Conservation (phyloP, 2,113 vertebrate genomes). For the Chlorodrepanis virens region DNA sequence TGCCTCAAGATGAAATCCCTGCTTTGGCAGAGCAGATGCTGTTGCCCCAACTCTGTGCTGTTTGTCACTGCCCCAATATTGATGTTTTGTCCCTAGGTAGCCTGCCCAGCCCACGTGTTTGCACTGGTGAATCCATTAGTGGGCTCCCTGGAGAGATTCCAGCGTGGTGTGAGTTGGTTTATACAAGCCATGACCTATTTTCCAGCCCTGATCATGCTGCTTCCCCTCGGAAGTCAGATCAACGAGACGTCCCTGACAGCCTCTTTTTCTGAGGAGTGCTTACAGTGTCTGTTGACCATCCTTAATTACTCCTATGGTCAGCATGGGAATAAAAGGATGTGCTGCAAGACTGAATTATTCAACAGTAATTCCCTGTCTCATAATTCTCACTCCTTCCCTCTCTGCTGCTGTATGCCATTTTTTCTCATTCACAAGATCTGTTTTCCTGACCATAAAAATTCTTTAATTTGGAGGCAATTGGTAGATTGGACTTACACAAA, state of each 20-base stretch:
- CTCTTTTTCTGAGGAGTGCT: not conserved
- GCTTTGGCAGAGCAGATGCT: not conserved
- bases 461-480: not conserved
- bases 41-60: not conserved
- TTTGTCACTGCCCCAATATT: not conserved
- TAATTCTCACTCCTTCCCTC: not conserved
- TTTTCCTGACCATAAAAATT: not conserved
- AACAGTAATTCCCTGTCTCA: not conserved
- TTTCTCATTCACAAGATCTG: not conserved
- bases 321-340: not conserved
- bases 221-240: not conserved
- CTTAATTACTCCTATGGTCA: not conserved
- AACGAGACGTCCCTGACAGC: not conserved
- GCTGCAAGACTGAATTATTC: not conserved
- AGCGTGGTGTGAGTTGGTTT: not conserved
- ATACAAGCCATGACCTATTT: not conserved
- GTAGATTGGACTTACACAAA: not conserved
- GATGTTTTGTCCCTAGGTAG: not conserved
- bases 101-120: not conserved
- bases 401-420: not conserved
- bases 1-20: not conserved
- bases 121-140: not conserved
- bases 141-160: not conserved
- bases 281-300: not conserved
- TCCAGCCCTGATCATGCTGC: not conserved